Conservation (phyloP, 2,888 invertebrate genomes). For the Eristalis tenax region DNA sequence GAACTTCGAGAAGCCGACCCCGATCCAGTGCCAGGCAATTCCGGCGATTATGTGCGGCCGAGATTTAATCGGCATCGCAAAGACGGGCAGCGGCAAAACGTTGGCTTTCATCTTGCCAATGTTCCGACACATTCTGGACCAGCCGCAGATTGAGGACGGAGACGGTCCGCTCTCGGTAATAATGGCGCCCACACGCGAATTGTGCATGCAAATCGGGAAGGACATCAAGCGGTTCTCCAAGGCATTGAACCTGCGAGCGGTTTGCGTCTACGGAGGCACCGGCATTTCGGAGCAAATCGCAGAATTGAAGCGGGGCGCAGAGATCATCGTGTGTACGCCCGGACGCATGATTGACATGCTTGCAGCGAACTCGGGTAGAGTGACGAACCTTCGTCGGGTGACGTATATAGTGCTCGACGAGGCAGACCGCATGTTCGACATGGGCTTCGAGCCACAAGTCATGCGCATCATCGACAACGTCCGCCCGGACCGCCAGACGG, state of each 20-base stretch:
- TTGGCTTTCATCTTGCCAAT: conserved; percentile 98
- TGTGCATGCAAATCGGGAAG: conserved; percentile 99
- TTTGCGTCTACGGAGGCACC: conserved; percentile 99
- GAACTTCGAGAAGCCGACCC: conserved; percentile 97
- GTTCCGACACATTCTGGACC: conserved; percentile 97
- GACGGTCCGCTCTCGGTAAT: conserved; percentile 98
- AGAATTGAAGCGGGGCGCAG: conserved; percentile 96
- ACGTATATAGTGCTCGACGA: conserved; percentile 99
- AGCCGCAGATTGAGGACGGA: conserved; percentile 95
- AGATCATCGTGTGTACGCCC: conserved; percentile 99
- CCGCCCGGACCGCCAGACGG: conserved; percentile 97
- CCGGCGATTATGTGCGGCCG: conserved; percentile 98
- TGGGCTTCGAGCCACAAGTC: conserved; percentile 93
- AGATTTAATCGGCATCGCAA: conserved; percentile 99
- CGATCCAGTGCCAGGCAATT: conserved; percentile 99
- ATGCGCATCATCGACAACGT: conserved; percentile 99
- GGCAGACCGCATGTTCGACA: conserved; percentile 99
- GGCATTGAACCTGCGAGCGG: conserved; percentile 91
- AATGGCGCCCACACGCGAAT: conserved; percentile 98
- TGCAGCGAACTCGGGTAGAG: conserved; percentile 98
- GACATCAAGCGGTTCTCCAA: conserved; percentile 98
- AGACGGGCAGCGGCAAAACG: conserved; percentile 99
- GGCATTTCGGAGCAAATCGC: conserved; percentile 96
- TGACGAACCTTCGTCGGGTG: conserved; percentile 97
- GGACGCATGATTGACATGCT: conserved; percentile 99